Evolutionary conservation across 2,888 invertebrate genomes (phyloP), one percentile per base, ranked within the genome.

Genomic region (Stictocephala bisonia): DNA sequence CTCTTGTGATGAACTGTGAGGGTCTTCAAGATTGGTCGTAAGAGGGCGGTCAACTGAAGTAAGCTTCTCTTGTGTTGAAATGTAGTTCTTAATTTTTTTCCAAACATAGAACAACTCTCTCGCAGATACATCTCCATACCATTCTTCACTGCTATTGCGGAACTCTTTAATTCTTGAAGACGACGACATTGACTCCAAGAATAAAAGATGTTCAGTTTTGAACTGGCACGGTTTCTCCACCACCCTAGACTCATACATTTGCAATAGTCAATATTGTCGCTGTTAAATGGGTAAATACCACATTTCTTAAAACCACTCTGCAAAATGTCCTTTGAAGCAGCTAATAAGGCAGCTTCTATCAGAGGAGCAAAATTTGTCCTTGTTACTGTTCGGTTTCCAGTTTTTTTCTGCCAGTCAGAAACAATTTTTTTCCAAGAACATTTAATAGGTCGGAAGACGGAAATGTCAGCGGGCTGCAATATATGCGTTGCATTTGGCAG

Each of bases 331-430:
- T 4, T 41, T 41, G 41, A 15, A 27, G 29, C 58, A 24, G 24
- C 58, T 27, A 7, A n/a, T 27, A 27, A 9, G 27, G 3, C 13
- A 58, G n/a, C 58, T 27, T 58, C 27, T 58, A 58, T 58, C 9
- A 58, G 26, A 58, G 29, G 58, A 6, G 58, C 58, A 58, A 58
- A 58, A 58, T 58, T 58, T n/a, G 58, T 6, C 31, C n/a, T 58
- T 27, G 4, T 58, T 15, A 58, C 24, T n/a, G 29, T 27, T 27
- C 58, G 22, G 26, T 58, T 58, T 26, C 58, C 31, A 24, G 58
- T 58, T 27, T 29, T 27, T 58, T 58, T 58, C 29, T 27, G 29
- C 58, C 26, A 58, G 24, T 58, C 58, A 27, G 58, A 58, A 24
- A 58, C 58, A 58, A 58, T 58, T 26, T 58, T 22, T 18, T 27